phyloP scores from a whole-genome alignment of 2,113 vertebrate genomes.

The Sterrhoptilus dennistouni region DNA sequence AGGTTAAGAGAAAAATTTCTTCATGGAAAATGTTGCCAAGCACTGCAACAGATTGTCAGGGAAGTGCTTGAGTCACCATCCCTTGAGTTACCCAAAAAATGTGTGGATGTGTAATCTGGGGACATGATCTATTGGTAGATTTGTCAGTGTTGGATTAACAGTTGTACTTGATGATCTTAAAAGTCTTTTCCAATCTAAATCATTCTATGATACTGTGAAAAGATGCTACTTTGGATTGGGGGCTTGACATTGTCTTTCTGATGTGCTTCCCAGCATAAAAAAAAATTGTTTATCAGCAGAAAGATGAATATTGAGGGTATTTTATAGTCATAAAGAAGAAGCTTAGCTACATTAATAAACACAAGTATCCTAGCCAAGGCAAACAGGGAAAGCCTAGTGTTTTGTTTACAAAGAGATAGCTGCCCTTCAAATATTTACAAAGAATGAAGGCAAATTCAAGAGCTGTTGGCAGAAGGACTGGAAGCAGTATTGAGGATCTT shows the following conservation, averaged over 20 bases:
- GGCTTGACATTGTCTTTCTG: background rate
- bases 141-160: background rate
- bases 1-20: background rate
- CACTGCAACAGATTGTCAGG: background rate
- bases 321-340: conserved; percentile 1
- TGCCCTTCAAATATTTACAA: conserved; percentile 51
- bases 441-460: conserved; percentile 25
- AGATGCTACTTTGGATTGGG: background rate
- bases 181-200: background rate
- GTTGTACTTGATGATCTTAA: background rate
- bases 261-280: background rate
- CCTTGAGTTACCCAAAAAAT: background rate
- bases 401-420: conserved; percentile 22
- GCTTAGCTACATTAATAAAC: conserved; percentile 6
- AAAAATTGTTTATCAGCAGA: background rate
- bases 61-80: background rate
- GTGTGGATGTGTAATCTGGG: background rate
- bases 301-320: background rate
- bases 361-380: background rate
- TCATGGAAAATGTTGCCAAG: background rate
- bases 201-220: background rate
- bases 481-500: background rate
- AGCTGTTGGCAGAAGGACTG: conserved; percentile 12
- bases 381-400: conserved; percentile 25
- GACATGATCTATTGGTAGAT: background rate